Conservation (phyloP, 1,140 invertebrate species). For the Centruroides sculpturatus region DNA sequence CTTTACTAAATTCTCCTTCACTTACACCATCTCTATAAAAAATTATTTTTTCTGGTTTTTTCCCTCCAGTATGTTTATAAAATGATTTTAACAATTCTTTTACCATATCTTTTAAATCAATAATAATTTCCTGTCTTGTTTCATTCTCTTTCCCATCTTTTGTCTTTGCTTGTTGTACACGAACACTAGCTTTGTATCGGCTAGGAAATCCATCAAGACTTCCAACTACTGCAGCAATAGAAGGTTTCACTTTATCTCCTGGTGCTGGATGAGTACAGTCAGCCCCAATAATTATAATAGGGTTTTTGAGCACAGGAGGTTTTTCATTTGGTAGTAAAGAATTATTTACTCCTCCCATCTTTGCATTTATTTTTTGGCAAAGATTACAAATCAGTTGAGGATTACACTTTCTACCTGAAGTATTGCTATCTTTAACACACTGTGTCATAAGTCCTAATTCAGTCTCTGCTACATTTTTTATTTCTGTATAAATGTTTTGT, state of each 20-base stretch:
- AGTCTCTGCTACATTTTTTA: slow-evolving; percentile 62
- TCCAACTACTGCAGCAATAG: slow-evolving; percentile 54
- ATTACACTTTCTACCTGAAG: slow-evolving; percentile 23
- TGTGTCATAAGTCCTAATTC: slow-evolving; percentile 60
- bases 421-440: slow-evolving; percentile 50
- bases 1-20: slow-evolving; percentile 31
- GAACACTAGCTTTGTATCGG: slow-evolving; percentile 6
- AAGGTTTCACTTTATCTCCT: slow-evolving; percentile 53
- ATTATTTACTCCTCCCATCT: slow-evolving; percentile 70
- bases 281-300: slow-evolving; percentile 59
- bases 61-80: slow-evolving; percentile 4
- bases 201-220: slow-evolving; percentile 13
- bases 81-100: slow-evolving; percentile 33
- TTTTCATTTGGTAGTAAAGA: slow-evolving; percentile 24
- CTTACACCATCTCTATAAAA: slow-evolving; percentile 35
- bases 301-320: slow-evolving; percentile 26
- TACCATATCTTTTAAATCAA: slow-evolving; percentile 52
- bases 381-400: slow-evolving; percentile 48
- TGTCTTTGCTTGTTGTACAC: slow-evolving; percentile 6
- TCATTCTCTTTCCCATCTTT: too few species aligned
- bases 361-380: slow-evolving; percentile 68
- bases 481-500: slow-evolving; percentile 15
- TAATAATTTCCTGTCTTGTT: slow-evolving; percentile 12
- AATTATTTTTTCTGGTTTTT: slow-evolving; percentile 26
- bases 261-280: slow-evolving; percentile 70